Evolutionary conservation across 2,888 invertebrate genomes (phyloP), one percentile per base, ranked within the genome.

Genomic region (Troglohyphantes excavatus): DNA sequence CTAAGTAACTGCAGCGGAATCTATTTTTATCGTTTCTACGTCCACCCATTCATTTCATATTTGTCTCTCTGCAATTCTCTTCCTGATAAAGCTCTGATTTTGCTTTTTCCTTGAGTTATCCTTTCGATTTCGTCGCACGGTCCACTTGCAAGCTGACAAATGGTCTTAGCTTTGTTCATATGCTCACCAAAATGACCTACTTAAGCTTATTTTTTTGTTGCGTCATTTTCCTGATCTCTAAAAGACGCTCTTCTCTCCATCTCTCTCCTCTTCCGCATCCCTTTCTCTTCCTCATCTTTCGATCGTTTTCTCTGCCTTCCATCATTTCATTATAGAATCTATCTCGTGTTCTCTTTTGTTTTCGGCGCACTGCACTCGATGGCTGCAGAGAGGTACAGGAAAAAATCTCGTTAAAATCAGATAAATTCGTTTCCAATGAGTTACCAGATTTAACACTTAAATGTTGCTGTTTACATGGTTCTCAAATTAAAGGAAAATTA

Each of bases 151-250:
- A 13, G 39, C 63, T 76, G 76, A 76, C 63, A 76, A 76, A 76
- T 76, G 33, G 39, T 23, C 61, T 39, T 21, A 75, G 76, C 76
- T 76, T 63, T 76, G 76, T 76, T 76, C 76, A 76, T 76, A 61
- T 76, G 76, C 63, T 76, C 76, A 63, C 63, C 72, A 76, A 76
- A 76, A 76, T 76, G 76, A 76, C 76, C 76, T 76, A 76, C 76
- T 76, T 76, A 33, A 76, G 59, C 19, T 39, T 21, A 21, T 26
- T 33, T n/a, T n/a, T 63, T 76, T 59, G 53, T 53, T 39, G 27
- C n/a, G 9, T 26, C 59, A 27, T 23, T 72, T 72, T 72, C 27
- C n/a, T 27, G 73, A 75, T 46, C 59, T 59, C 73, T 6, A 27
- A 46, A 72, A 72, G 43, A 46, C 73, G n/a, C 46, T 75, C 29